Conservation (phyloP, 1,140 invertebrate genomes). For the Pachypeltis micranthus region DNA sequence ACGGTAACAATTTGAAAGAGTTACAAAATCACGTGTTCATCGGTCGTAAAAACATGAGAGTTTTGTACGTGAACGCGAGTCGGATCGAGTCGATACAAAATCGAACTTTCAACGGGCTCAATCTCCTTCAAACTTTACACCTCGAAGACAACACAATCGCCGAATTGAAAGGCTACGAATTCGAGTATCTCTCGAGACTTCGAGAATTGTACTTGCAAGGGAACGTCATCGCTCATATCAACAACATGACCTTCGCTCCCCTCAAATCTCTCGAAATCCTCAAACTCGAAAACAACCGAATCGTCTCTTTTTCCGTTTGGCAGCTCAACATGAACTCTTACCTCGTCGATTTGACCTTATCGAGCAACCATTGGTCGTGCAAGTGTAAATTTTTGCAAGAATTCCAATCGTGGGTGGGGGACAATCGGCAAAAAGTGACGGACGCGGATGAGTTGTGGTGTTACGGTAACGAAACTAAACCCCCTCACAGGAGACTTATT, state of each 20-base stretch:
- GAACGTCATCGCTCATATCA: constrained; percentile 65
- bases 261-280: constrained; percentile 67
- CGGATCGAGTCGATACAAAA: constrained; percentile 78
- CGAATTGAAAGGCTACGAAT: constrained; percentile 75
- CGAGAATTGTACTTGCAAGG: constrained; percentile 78
- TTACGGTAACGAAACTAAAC: constrained; percentile 59
- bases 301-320: constrained; percentile 73
- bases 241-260: constrained; percentile 65
- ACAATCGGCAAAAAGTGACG: constrained; percentile 65
- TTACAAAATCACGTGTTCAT: constrained; percentile 83
- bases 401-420: constrained; percentile 67
- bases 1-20: constrained; percentile 74
- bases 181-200: constrained; percentile 67
- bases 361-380: constrained; percentile 77
- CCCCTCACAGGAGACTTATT: constrained; percentile 54
- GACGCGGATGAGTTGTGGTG: constrained; percentile 68
- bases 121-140: constrained; percentile 66
- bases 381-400: constrained; percentile 80
- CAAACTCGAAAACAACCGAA: constrained; percentile 68
- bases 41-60: constrained; percentile 75
- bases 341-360: constrained; percentile 57
- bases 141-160: constrained; percentile 72
- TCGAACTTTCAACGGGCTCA: constrained; percentile 80
- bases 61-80: constrained; percentile 74
- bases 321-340: constrained; percentile 59